Conservation (phyloP, 2,888 invertebrate species). For the Ichneumoninae sp. region DNA sequence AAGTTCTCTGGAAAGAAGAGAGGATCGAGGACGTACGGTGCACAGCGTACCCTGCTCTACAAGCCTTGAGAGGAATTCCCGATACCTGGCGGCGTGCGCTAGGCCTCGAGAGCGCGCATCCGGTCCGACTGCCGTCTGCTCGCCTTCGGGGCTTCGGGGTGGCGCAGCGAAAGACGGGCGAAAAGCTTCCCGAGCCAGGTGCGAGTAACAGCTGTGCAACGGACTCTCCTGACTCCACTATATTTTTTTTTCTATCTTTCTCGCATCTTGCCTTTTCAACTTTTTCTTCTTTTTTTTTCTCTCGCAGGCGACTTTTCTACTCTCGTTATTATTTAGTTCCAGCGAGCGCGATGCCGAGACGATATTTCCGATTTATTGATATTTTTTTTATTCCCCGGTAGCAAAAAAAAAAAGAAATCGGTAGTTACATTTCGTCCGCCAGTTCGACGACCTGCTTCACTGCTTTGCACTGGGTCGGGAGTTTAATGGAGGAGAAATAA, state of each 20-base stretch:
- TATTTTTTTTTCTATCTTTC: conserved; percentile 5
- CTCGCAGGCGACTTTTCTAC: not conserved
- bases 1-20: conserved; percentile 3
- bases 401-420: not conserved
- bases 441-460: not conserved
- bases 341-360: not conserved
- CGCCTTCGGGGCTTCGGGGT: conserved; percentile 30
- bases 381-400: not conserved
- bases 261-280: not conserved
- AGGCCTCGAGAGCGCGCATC: conserved; percentile 15
- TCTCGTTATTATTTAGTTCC: conserved; percentile 1
- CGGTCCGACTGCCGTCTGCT: conserved; percentile 44
- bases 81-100: conserved; percentile 48
- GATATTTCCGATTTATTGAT: not conserved
- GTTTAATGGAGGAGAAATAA: conserved; percentile 1
- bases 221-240: conserved; percentile 28
- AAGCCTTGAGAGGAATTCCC: conserved; percentile 62
- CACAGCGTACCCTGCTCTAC: not conserved
- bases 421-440: conserved; percentile 45
- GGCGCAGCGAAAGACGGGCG: conserved; percentile 33
- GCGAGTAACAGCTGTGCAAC: conserved; percentile 65
- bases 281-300: conserved; percentile 20
- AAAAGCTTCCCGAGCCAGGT: conserved; percentile 62
- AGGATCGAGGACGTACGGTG: not conserved
- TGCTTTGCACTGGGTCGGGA: not conserved